phyloP scores from a whole-genome alignment of 2,113 vertebrate genomes.

The Leucopsar rothschildi region DNA sequence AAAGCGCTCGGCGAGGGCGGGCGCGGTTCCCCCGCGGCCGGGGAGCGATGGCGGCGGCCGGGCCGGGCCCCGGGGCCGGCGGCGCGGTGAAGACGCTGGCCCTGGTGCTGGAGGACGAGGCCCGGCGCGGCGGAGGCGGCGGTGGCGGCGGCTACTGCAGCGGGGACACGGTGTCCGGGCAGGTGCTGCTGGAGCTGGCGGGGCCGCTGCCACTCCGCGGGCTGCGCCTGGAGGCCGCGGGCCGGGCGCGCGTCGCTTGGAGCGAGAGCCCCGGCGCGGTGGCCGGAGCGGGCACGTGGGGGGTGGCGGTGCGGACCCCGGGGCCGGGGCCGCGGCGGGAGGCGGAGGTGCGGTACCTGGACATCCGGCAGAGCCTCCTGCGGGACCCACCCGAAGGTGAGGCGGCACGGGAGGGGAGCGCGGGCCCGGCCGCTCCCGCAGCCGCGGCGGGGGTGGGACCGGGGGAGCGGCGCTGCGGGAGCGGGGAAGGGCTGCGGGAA shows the following conservation, averaged over 20 bases:
- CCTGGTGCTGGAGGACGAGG: not conserved
- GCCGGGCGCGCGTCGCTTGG: conserved; percentile 69
- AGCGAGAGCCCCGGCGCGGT: not conserved
- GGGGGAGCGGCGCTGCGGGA: not conserved
- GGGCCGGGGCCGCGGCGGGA: not conserved
- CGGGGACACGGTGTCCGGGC: not conserved
- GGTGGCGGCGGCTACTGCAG: not conserved
- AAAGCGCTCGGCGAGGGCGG: too few relatives aligned
- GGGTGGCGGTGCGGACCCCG: not conserved
- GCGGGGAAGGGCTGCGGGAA: not conserved
- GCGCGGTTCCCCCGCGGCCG: too few relatives aligned
- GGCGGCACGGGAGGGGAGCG: not conserved
- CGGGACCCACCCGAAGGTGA: conserved; percentile 48
- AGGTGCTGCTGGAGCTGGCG: not conserved
- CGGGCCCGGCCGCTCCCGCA: not conserved
- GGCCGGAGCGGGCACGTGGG: not conserved
- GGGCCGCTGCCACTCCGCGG: not conserved
- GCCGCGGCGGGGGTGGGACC: not conserved
- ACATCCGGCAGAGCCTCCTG: conserved; percentile 67
- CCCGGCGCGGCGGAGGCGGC: not conserved
- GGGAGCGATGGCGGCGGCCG: not conserved
- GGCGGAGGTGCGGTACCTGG: conserved; percentile 69
- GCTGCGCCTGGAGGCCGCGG: not conserved
- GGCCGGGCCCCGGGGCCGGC: not conserved
- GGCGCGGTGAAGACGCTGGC: not conserved